These are phyloP conservation scores for Drosophila lacteicornis DNA, from an alignment of 1,140 invertebrate genomes.

Conservation along the genomic window DNA sequence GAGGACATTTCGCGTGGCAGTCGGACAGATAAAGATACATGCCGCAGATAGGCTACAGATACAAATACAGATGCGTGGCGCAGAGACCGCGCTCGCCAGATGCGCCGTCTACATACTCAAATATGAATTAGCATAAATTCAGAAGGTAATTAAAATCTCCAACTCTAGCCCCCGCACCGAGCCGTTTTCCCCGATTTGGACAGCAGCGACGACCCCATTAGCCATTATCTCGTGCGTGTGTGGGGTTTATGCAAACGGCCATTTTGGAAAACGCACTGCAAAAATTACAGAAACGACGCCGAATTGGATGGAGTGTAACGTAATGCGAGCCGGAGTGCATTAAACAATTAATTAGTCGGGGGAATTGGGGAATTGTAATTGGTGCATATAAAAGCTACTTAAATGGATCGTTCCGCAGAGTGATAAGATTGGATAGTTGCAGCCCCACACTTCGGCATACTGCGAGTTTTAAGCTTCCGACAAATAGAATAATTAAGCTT, in stretches of 20 bases:
- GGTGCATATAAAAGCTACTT: slow-evolving; percentile 39
- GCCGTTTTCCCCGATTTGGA: not conserved
- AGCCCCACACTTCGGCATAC: not conserved
- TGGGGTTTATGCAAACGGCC: slow-evolving; percentile 60
- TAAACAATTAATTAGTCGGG: slow-evolving; percentile 79
- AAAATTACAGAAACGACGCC: slow-evolving; percentile 13
- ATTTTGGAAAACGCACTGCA: slow-evolving; percentile 47
- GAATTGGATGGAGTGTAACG: slow-evolving; percentile 38
- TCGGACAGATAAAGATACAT: slow-evolving; percentile 39
- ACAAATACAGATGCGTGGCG: slow-evolving; percentile 13
- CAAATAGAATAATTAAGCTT: too few relatives aligned
- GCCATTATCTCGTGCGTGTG: slow-evolving; percentile 56
- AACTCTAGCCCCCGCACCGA: slow-evolving; percentile 13
- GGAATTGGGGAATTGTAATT: slow-evolving; percentile 48
- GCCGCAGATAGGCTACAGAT: slow-evolving; percentile 27
- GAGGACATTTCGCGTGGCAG: slow-evolving; percentile 15
- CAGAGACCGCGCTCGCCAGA: slow-evolving; percentile 40
- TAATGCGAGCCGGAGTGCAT: slow-evolving; percentile 61
- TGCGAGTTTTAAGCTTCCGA: too few relatives aligned
- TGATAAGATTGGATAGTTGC: slow-evolving; percentile 24
- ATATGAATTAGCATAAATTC: slow-evolving; percentile 83
- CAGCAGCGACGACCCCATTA: slow-evolving; percentile 52
- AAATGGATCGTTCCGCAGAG: slow-evolving; percentile 11
- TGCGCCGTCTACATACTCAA: slow-evolving; percentile 72
- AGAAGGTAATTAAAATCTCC: slow-evolving; percentile 79